Evolutionary conservation across 2,797 vertebrate genomes (phyloP), one percentile per base, ranked within the genome.

Genomic region (Cephalopachus bancanus): DNA sequence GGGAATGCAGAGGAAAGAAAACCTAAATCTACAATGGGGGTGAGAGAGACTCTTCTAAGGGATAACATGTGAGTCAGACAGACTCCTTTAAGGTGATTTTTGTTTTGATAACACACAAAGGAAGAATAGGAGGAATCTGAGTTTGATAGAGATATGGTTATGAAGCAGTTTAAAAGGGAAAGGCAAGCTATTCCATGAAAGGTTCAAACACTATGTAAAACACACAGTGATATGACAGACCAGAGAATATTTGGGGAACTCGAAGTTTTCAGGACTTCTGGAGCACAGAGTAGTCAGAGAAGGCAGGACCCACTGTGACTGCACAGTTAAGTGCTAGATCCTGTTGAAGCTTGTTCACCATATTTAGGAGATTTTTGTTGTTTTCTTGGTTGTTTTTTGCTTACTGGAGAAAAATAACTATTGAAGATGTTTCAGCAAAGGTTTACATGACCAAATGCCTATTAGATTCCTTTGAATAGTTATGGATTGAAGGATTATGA

Each of bases 211-310:
- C 12, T 19, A 87, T 15, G 33, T 76, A 83, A 71, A 91, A 89
- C 22, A 30, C 69, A 83, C 3, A 78, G 55, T 67, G 49, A 51
- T 17, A 51, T 30, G 64, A 69, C 16, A 92, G 69, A 71, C 12
- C 14, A 88, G 19, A 88, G 65, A 65, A 71, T 33, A 44, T 55
- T 30, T 33, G 57, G 17, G 37, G 30, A 91, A 69, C 60, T 49
- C 7, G 26, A 71, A 19, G 44, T 92, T 89, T 83, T 92, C 60
- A 95, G 79, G 57, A 91, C 85, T 76, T 94, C 33, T 91, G 49
- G 37, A 81, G 44, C 49, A 91, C 55, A 89, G 84, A 72, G 51
- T 17, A 75, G 49, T n/a, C 83, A 22, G 51, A 90, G 55, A 89
- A 93, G 51, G 10, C 33, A 83, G 64, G 9, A 8, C 33, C 15